A percentile compares a stretch with the other conserved stretches of the same genome.
phyloP scores from a whole-genome alignment of 2,888 invertebrate genomes.

The Trachelus iudaicus region DNA sequence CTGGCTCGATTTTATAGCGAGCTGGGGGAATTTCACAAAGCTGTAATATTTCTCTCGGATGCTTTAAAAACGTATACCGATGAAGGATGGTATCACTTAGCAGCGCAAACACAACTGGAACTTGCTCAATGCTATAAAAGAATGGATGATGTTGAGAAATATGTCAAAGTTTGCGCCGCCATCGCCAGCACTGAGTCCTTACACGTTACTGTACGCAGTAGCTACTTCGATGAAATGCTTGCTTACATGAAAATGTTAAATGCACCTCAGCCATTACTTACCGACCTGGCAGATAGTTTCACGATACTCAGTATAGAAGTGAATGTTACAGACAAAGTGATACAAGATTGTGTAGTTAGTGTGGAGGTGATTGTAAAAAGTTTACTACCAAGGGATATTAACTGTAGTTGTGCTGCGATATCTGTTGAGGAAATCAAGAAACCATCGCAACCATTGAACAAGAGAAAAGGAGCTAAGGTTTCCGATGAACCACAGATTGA shows the following conservation, averaged over 20 bases:
- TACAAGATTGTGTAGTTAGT: constrained; percentile 71
- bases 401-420: constrained; percentile 73
- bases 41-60: constrained; percentile 89
- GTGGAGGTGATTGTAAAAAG: constrained; percentile 71
- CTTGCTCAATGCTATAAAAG: constrained; percentile 86
- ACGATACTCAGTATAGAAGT: constrained; percentile 69
- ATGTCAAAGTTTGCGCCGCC: constrained; percentile 81
- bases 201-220: constrained; percentile 78
- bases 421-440: constrained; percentile 72
- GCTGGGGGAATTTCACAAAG: constrained; percentile 86
- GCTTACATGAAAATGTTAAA: constrained; percentile 72
- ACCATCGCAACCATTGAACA: constrained; percentile 63
- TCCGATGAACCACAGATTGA: constrained; percentile 63
- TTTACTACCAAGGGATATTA: constrained; percentile 74
- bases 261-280: constrained; percentile 67
- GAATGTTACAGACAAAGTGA: constrained; percentile 69
- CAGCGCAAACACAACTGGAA: constrained; percentile 84
- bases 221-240: constrained; percentile 87
- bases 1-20: constrained; percentile 91
- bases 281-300: constrained; percentile 71
- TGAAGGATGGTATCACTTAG: constrained; percentile 88
- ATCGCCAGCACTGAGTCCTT: constrained; percentile 82
- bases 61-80: constrained; percentile 86
- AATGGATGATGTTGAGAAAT: constrained; percentile 81
- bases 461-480: constrained; percentile 67